Conservation (phyloP, 1,140 invertebrate species). For the Euborellia annulipes region DNA sequence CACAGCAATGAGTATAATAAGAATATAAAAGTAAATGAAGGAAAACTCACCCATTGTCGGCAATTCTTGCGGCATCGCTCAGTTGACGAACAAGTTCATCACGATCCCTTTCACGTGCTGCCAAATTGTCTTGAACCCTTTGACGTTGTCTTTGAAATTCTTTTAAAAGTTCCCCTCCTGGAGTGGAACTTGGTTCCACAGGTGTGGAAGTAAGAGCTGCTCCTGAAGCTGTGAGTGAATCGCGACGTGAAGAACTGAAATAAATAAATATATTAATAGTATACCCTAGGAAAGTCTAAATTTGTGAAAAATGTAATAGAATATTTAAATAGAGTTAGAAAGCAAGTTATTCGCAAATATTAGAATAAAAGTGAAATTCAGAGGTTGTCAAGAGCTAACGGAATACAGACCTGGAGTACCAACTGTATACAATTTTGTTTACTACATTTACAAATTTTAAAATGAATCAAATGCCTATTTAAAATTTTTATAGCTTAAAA, state of each 20-base stretch:
- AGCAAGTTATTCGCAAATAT: too few species aligned
- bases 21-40: conserved; percentile 5
- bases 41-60: conserved; percentile 29
- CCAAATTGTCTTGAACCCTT: conserved; percentile 43
- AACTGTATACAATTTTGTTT: too few species aligned
- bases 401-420: too few species aligned
- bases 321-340: too few species aligned
- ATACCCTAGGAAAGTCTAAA: too few species aligned
- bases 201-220: conserved; percentile 21
- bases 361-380: too few species aligned
- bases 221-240: conserved; percentile 29
- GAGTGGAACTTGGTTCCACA: conserved; percentile 16
- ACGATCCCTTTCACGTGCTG: conserved; percentile 38
- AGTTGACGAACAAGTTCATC: conserved; percentile 36
- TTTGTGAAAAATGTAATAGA: too few species aligned
- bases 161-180: conserved; percentile 42
- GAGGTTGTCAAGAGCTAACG: too few species aligned
- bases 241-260: conserved; percentile 38
- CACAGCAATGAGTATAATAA: too few species aligned
- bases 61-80: conserved; percentile 30
- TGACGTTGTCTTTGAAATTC: conserved; percentile 58
- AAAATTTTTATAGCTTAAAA: too few species aligned
- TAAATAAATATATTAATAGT: not conserved
- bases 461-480: too few species aligned
- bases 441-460: too few species aligned